Base-by-base conservation (phyloP, 2,113 vertebrate species). In the Lynx canadensis region DNA sequence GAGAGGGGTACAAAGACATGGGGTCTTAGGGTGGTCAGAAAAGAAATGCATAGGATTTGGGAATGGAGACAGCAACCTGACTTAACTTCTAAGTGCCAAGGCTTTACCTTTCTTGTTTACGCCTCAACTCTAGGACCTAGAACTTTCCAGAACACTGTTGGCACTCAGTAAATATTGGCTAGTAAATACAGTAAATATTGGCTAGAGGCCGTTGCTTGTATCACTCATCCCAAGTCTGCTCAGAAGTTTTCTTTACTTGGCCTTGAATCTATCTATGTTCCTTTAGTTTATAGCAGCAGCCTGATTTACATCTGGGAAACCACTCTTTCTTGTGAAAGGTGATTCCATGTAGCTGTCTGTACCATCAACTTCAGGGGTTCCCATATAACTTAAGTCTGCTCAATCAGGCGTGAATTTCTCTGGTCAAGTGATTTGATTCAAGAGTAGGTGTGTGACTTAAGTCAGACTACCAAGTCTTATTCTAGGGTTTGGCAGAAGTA, bases 171-270 rank as follows among this genome's bases (percentile, higher is more conserved):
- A 76, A 45, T 76, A 16, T 2, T 76, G 74, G 88, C 69, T 23
- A 48, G 55, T 23, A 57, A 57, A 57, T 7, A 57, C 2, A 57
- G 18, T 57, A 57, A 85, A 76, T 23, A 80, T 1, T 71, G 74
- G 88, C 69, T 23, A 48, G 55, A 87, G 88, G 74, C 36, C 25
- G 9, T 0, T 57, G 60, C 63, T 60, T 86, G 55, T 87, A 63
- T 86, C 74, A 41, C 31, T 27, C 5, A 55, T 55, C 69, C 85
- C 65, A 38, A 85, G 83, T 79, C 82, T 21, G 13, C 63, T 50
- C 68, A 89, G 80, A 78, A n/a, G 52, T 84, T 95, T 66, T 85
- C 89, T 82, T 89, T 50, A 85, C 57, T 74, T 60, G 68, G 31
- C 82, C 68, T 29, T 74, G 25, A 88, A 21, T 38, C 21, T 3